phyloP scores from a whole-genome alignment of 2,797 vertebrate species.

The Lepilemur septentrionalis region DNA sequence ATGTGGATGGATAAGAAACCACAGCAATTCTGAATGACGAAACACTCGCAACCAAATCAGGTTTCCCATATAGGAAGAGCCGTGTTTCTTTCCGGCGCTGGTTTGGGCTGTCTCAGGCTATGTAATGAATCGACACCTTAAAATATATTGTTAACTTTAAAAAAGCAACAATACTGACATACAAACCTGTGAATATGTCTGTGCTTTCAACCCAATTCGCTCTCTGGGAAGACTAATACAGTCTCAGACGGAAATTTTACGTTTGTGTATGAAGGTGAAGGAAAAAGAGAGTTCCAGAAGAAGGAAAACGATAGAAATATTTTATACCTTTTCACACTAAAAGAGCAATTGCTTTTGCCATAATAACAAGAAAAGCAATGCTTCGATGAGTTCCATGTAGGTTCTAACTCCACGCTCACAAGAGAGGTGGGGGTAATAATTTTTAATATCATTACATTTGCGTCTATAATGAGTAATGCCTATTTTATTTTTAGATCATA shows the following conservation, averaged over 20 bases:
- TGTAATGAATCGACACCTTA: not conserved
- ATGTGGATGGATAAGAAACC: not conserved
- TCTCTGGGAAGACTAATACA: not conserved
- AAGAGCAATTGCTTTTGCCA: not conserved
- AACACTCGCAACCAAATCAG: not conserved
- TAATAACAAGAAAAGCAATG: not conserved
- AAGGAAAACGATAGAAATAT: not conserved
- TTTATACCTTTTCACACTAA: not conserved
- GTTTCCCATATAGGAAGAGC: fast-evolving
- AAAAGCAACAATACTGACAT: not conserved
- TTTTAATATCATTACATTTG: not conserved
- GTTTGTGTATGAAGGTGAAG: not conserved
- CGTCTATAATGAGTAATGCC: not conserved
- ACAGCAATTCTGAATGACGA: no score
- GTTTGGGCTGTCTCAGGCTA: fast-evolving
- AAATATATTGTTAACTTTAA: not conserved
- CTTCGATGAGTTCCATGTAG: not conserved
- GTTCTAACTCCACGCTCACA: not conserved
- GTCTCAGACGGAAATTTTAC: not conserved
- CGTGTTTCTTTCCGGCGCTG: not conserved
- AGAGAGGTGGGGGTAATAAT: not conserved
- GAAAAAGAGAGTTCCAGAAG: not conserved
- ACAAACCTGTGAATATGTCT: not conserved
- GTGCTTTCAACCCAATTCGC: not conserved
- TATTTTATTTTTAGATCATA: not conserved